Percentiles rank a stretch among this genome's conserved stretches.
phyloP scores from a whole-genome alignment of 1,140 invertebrate species.

The Doryteuthis pealeii region DNA sequence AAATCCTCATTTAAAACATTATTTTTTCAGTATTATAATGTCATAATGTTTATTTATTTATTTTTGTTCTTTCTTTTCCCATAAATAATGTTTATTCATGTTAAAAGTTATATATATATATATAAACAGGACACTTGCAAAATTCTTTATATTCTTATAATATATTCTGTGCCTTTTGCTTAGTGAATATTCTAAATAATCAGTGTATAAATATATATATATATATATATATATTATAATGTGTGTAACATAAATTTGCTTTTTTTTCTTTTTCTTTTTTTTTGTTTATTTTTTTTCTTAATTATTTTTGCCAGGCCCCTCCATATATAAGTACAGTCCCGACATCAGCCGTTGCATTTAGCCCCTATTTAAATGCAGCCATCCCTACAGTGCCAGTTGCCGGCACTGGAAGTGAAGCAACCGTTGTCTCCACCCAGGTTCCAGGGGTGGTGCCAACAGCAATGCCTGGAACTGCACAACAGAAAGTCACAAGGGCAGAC shows the following conservation, averaged over 20 bases:
- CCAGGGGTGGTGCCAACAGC: constrained; percentile 43
- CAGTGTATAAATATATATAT: too few species aligned
- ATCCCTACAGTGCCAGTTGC: constrained; percentile 35
- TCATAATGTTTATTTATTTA: too few species aligned
- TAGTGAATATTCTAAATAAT: too few species aligned
- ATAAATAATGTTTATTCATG: too few species aligned
- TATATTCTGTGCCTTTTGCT: too few species aligned
- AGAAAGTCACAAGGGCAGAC: constrained; percentile 92
- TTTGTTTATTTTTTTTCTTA: not conserved
- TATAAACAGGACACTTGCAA: too few species aligned
- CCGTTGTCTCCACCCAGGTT: constrained; percentile 35
- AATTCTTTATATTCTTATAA: too few species aligned
- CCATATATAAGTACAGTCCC: constrained; percentile 35
- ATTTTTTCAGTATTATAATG: too few species aligned
- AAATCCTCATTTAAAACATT: too few species aligned
- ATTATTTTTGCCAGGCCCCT: constrained; percentile 28
- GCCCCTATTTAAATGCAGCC: constrained; percentile 35
- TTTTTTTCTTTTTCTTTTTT: not conserved
- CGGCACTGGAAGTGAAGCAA: constrained; percentile 27
- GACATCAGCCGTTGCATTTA: constrained; percentile 36
- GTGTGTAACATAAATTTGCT: not conserved
- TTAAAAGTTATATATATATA: too few species aligned
- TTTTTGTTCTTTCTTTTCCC: too few species aligned
- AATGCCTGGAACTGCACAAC: constrained; percentile 68
- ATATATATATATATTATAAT: too few species aligned